Evolutionary conservation across 2,113 vertebrate species (phyloP).

Genomic region (Pseudopipra pipra): DNA sequence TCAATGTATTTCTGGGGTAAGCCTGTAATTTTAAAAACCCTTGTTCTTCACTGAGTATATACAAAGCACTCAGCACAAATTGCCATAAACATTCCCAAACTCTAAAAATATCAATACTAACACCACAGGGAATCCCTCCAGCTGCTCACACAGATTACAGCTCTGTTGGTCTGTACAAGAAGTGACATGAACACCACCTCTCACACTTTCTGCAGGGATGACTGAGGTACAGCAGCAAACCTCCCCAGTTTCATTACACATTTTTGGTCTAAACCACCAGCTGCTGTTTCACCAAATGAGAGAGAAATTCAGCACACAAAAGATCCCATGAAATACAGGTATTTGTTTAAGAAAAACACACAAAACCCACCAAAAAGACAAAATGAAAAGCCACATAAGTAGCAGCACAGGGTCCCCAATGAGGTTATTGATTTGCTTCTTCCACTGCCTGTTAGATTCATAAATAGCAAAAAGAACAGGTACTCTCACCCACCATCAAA

Average conservation of each 20-base stretch:
- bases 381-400: background rate
- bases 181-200: background rate
- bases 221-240: background rate
- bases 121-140: background rate
- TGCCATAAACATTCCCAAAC: background rate
- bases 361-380: background rate
- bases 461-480: background rate
- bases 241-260: background rate
- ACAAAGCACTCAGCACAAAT: background rate
- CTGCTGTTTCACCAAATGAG: background rate
- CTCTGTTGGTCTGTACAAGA: background rate
- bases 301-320: background rate
- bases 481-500: constrained; percentile 92
- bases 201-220: background rate
- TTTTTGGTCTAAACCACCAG: background rate
- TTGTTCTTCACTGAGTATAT: background rate
- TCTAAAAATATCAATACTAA: background rate
- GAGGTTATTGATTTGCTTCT: background rate
- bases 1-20: background rate
- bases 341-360: background rate
- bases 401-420: rapidly evolving
- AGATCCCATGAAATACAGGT: background rate
- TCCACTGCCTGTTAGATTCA: background rate
- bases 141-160: background rate
- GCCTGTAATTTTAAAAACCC: rapidly evolving